These are phyloP conservation scores for Dorcus parallelipipedus DNA, from an alignment of 2,888 invertebrate genomes.

Conservation along the genomic window DNA sequence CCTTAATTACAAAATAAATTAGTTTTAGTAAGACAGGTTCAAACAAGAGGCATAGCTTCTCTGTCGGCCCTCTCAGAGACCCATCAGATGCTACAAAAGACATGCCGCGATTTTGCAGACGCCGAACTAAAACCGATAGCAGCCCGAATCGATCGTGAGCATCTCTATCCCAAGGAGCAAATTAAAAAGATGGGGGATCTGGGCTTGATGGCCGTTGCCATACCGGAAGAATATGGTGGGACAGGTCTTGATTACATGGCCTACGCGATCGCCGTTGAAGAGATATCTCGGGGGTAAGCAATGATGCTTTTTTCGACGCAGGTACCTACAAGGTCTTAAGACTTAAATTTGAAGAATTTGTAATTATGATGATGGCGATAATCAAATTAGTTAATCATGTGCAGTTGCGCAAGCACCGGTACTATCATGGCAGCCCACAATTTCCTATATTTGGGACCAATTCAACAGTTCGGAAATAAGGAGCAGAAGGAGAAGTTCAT, in stretches of 20 bases:
- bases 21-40: conserved; percentile 3
- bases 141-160: conserved; percentile 77
- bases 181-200: conserved; percentile 90
- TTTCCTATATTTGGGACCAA: conserved; percentile 82
- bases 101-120: conserved; percentile 89
- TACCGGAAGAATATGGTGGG: conserved; percentile 82
- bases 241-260: conserved; percentile 89
- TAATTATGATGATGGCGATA: too few species aligned
- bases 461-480: conserved; percentile 75
- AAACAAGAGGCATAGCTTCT: conserved; percentile 60
- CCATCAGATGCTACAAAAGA: conserved; percentile 87
- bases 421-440: conserved; percentile 96
- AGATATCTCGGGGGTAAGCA: conserved; percentile 74
- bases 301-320: too few species aligned
- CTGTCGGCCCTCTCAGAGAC: conserved; percentile 77
- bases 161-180: conserved; percentile 77
- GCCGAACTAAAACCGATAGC: conserved; percentile 86
- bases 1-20: not conserved
- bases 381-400: conserved; percentile 7
- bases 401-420: conserved; percentile 81
- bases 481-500: conserved; percentile 78
- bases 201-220: conserved; percentile 81
- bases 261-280: conserved; percentile 91
- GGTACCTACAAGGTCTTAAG: too few species aligned
- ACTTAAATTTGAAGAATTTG: too few species aligned